Evolutionary conservation across 2,797 vertebrate species (phyloP), one percentile per base, ranked within the genome.

Genomic region (Lepilemur septentrionalis): DNA sequence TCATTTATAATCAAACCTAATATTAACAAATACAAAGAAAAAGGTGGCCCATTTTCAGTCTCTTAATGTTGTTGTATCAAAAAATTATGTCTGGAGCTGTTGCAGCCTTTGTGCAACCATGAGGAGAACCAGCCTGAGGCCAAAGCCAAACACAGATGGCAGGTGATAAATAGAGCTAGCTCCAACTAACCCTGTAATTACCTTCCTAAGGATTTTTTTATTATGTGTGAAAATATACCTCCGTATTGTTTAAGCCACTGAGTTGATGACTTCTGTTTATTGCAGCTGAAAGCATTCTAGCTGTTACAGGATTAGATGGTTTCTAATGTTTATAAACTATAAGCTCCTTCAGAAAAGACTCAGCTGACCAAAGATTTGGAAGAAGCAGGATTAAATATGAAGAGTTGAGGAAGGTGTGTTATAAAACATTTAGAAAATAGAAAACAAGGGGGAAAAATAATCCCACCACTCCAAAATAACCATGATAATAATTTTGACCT

Each of bases 191-290:
- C 61, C 57, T 55, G 55, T 46, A 13, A 61, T 63, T 48, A n/a
- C 23, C 41, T 94, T 78, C 65, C 63, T 20, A 20, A 46, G 85
- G 30, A 61, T 35, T 23, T 69, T 73, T 95, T 81, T 83, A 80
- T 94, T 96, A 87, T 17, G 43, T 25, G 50, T 87, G 32, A 86
- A 96, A 94, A 90, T 69, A 86, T 20, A 85, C 48, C 82, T 43
- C 10, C 23, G 50, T 92, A 59, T 61, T 75, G 15, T 86, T 48
- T 50, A 85, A 95, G 57, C 76, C 50, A 48, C 48, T 46, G 70
- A 89, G 43, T 20, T 73, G 70, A 76, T 20, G 20, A 75, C 85
- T 96, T 94, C 59, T 46, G 28, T 65, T 79, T 90, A 57, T 92
- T 83, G 50, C 38, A 70, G 43, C 81, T 90, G 38, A 88, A 90